Evolutionary conservation across 2,113 vertebrate genomes (phyloP).

Genomic region (Prunella himalayana): DNA sequence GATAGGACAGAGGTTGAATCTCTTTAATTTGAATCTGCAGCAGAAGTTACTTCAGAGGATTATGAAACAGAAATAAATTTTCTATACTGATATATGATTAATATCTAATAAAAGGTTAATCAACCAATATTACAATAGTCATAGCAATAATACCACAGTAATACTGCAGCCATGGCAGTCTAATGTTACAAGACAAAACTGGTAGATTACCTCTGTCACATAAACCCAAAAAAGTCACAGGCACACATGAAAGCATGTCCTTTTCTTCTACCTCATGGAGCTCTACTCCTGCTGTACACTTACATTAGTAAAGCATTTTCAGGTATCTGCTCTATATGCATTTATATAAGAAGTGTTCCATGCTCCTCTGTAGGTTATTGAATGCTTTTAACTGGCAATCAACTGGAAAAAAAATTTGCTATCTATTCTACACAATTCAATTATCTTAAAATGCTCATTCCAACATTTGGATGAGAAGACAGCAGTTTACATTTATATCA

Average conservation of each 20-base stretch:
- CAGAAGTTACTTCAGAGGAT: background rate
- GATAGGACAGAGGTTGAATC: background rate
- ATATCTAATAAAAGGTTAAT: background rate
- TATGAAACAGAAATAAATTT: background rate
- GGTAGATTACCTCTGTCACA: background rate
- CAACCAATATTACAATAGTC: background rate
- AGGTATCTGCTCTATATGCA: background rate
- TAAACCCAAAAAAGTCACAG: background rate
- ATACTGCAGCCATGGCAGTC: background rate
- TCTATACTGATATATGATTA: background rate
- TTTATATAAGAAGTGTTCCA: background rate
- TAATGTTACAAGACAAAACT: background rate
- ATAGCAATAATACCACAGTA: background rate
- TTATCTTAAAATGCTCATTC: background rate
- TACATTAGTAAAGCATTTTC: background rate
- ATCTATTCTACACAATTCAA: background rate
- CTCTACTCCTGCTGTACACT: background rate
- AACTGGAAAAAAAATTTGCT: background rate
- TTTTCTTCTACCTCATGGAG: background rate
- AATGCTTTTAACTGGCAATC: background rate
- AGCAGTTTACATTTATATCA: background rate
- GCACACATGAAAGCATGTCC: background rate
- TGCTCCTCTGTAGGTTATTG: background rate
- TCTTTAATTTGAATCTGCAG: background rate
- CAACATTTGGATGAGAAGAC: background rate